phyloP scores from a whole-genome alignment of 30 jellyfish, hydroid and myxozoan genomes.

The Morbakka virulenta region DNA sequence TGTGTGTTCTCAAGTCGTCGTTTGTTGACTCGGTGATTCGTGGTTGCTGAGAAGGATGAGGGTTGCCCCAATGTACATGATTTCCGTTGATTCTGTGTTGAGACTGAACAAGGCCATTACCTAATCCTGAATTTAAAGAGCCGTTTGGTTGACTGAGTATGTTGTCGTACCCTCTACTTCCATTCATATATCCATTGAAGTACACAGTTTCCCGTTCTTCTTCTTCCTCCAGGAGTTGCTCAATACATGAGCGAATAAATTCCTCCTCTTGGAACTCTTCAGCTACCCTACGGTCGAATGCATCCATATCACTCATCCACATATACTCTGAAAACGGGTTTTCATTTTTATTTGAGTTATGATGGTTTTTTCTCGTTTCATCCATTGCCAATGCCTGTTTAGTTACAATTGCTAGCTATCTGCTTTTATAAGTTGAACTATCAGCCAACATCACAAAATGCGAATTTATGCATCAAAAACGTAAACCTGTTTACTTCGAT shows the following conservation, averaged over 20 bases:
- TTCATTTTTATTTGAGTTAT: background rate
- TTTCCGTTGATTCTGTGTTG: background rate
- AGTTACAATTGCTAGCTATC: too few species aligned
- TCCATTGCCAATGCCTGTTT: too few species aligned
- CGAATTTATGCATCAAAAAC: too few species aligned
- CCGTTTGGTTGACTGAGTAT: background rate
- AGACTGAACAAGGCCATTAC: background rate
- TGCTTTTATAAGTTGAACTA: too few species aligned
- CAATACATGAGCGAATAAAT: slow-evolving; percentile 74
- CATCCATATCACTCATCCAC: slow-evolving; percentile 73
- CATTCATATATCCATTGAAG: slow-evolving; percentile 7
- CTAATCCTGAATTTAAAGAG: background rate
- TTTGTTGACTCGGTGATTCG: too few species aligned
- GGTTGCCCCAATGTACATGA: background rate
- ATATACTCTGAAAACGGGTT: slow-evolving; percentile 58
- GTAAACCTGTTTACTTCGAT: too few species aligned
- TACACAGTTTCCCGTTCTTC: slow-evolving; percentile 63
- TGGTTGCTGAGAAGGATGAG: background rate
- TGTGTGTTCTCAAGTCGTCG: too few species aligned
- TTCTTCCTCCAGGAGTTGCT: slow-evolving; percentile 80
- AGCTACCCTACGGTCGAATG: slow-evolving; percentile 37
- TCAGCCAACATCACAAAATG: too few species aligned
- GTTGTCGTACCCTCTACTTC: background rate
- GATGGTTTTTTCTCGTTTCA: slow-evolving; percentile 9
- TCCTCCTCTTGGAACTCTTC: slow-evolving; percentile 54